Evolutionary conservation across 2,888 invertebrate genomes (phyloP), one percentile per base, ranked within the genome.

Genomic region (Drosophila rellima): DNA sequence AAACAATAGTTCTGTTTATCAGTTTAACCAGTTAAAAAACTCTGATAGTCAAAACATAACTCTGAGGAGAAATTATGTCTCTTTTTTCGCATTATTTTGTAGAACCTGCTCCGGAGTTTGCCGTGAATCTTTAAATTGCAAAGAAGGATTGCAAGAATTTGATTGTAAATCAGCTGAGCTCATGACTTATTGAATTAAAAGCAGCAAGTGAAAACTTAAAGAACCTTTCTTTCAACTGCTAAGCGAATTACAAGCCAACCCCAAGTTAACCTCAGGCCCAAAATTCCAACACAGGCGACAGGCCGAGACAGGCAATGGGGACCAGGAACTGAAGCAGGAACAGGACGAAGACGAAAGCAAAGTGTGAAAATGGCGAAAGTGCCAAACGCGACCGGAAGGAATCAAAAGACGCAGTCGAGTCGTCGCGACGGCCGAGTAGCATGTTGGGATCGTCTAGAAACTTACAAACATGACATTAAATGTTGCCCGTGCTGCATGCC

Each of bases 391-490:
- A 84, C 63, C 69, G 71, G 71, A 84, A 56, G 84, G 70, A 74
- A 69, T 70, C 74, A 70, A 61, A 64, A 69, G 78, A 60, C 64
- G 60, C 52, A 55, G 60, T 35, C 37, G 52, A 74, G 64, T 55
- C 48, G 47, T 26, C 50, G 59, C 48, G 50, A 29, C 50, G 59
- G 54, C 20, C 44, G 54, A 66, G 82, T 72, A 78, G 81, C 84
- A 83, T 83, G 82, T 78, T 83, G 84, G 83, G 80, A 65, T 66
- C 80, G 83, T 83, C 83, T 83, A 85, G 83, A 83, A 83, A 83
- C 83, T 83, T 83, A 82, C 77, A 83, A 83, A 87, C 85, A 82
- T 84, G 85, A 79, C 85, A 84, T 84, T 84, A 84, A 83, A 81
- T 87, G 84, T 76, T 71, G 82, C 85, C 73, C 69, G 56, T 35